A percentile compares a stretch with the other conserved stretches of the same genome.
Conservation (phyloP, 2,113 vertebrate species). For the Scalopus aquaticus region DNA sequence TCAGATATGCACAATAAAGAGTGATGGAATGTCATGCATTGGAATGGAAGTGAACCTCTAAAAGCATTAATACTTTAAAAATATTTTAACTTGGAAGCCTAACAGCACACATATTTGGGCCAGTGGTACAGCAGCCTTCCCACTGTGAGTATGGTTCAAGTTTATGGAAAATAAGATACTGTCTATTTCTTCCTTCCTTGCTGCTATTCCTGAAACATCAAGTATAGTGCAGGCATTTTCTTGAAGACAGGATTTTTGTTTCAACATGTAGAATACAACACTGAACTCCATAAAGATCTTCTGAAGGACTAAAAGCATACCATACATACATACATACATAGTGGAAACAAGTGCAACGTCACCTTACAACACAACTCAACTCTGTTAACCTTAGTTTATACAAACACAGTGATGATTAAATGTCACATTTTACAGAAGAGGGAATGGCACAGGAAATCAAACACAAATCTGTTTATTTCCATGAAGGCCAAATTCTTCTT, state of each 20-base stretch:
- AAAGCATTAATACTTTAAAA: not conserved
- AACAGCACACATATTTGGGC: not conserved
- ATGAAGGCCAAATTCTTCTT: not conserved
- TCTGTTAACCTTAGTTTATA: not conserved
- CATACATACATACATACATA: too few species aligned
- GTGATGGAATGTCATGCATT: not conserved
- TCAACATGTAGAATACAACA: not conserved
- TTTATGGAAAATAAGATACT: conserved; percentile 32
- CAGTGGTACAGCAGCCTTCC: not conserved
- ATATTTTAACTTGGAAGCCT: not conserved
- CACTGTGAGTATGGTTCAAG: not conserved
- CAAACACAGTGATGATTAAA: not conserved
- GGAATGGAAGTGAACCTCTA: not conserved
- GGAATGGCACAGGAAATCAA: not conserved
- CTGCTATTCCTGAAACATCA: not conserved
- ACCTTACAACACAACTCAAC: not conserved
- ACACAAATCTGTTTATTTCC: not conserved
- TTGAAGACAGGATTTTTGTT: not conserved
- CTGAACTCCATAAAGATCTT: not conserved
- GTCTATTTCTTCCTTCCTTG: not conserved
- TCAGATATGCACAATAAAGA: not conserved
- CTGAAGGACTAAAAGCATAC: not conserved
- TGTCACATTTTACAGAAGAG: not conserved
- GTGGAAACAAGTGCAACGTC: not conserved
- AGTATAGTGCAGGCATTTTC: not conserved